Percentiles rank a stretch among this genome's conserved stretches.
Evolutionary conservation across 2,888 invertebrate genomes (phyloP).

Genomic region (Andricus quercusramuli): DNA sequence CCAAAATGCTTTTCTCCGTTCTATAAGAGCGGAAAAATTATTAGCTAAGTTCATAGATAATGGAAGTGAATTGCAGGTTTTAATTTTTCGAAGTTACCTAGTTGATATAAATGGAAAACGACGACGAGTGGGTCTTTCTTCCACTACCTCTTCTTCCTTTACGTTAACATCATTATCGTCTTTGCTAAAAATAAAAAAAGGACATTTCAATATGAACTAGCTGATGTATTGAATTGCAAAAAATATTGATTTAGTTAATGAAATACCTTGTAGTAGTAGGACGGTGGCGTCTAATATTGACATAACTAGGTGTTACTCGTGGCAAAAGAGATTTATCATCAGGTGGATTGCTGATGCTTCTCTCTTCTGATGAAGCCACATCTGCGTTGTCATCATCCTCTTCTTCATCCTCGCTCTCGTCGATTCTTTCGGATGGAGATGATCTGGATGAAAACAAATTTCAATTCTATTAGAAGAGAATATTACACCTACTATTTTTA

Average conservation of each 20-base stretch:
- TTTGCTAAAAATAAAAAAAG: conserved; percentile 50
- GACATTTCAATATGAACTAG: background rate
- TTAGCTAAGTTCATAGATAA: background rate
- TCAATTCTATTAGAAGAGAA: conserved; percentile 37
- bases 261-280: conserved; percentile 66
- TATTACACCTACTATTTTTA: conserved; percentile 6
- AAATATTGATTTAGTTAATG: conserved; percentile 41
- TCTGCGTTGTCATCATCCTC: conserved; percentile 78
- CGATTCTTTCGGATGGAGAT: conserved; percentile 56
- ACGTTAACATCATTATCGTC: conserved; percentile 64
- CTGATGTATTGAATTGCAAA: conserved; percentile 56
- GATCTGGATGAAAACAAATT: conserved; percentile 6
- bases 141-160: conserved; percentile 7
- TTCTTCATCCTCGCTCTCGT: conserved; percentile 68
- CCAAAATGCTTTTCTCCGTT: conserved; percentile 47
- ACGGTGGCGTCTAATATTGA: conserved; percentile 72
- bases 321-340: conserved; percentile 60
- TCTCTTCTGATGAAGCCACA: conserved; percentile 71
- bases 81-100: background rate
- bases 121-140: background rate
- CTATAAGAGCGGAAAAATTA: conserved; percentile 18
- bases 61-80: background rate
- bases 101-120: background rate
- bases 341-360: conserved; percentile 64
- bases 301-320: conserved; percentile 71